phyloP scores from a whole-genome alignment of 2,113 vertebrate species.

The Xerus inauris region DNA sequence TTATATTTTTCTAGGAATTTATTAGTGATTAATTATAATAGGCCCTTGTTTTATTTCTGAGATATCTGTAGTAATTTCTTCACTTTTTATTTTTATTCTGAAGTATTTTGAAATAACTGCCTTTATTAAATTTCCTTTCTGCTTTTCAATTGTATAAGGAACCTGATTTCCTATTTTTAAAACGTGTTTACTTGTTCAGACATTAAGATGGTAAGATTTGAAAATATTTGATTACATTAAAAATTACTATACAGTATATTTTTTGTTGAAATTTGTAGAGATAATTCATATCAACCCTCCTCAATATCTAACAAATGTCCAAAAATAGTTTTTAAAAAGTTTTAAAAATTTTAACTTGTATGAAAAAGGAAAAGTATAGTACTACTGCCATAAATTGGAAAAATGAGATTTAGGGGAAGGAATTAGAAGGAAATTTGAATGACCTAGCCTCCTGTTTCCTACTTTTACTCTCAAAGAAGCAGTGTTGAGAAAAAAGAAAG shows the following conservation, averaged over 20 bases:
- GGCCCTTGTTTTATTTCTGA: neutral
- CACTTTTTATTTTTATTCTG: neutral
- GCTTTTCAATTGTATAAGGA: constrained; percentile 16
- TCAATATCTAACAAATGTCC: neutral
- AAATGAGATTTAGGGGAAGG: neutral
- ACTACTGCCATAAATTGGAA: neutral
- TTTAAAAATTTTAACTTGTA: neutral
- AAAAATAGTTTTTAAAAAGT: neutral
- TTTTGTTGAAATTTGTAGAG: constrained; percentile 21
- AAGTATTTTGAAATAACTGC: constrained; percentile 3
- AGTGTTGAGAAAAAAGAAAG: neutral
- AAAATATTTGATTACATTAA: neutral
- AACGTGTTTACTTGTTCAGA: constrained; percentile 29
- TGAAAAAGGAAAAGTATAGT: neutral
- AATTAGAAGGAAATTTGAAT: neutral
- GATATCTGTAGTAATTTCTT: neutral
- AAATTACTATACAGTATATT: neutral
- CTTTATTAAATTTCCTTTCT: constrained; percentile 17
- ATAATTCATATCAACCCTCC: neutral
- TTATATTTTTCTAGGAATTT: too few species aligned
- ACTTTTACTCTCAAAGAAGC: neutral
- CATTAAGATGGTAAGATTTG: neutral
- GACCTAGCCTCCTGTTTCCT: neutral
- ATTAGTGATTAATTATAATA: too few species aligned
- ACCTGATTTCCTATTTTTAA: constrained; percentile 3